Evolutionary conservation across 2,888 invertebrate genomes (phyloP).

Genomic region (Phalera bucephala): DNA sequence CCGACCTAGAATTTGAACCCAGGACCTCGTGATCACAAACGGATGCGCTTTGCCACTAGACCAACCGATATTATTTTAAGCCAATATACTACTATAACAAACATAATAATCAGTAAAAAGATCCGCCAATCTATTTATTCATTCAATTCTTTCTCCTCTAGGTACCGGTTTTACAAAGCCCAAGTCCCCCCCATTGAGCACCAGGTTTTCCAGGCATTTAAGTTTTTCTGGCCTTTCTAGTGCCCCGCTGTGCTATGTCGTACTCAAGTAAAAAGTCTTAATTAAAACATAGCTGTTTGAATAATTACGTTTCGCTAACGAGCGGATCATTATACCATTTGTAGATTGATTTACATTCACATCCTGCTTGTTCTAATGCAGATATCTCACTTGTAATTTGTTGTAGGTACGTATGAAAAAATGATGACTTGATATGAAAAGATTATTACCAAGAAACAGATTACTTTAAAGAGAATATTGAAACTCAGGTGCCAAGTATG

Average conservation of each 20-base stretch:
- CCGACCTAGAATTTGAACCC: too few relatives aligned
- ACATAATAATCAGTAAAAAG: too few relatives aligned
- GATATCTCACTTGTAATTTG: too few relatives aligned
- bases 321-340: background rate
- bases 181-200: background rate
- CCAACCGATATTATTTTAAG: too few relatives aligned
- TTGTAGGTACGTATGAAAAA: too few relatives aligned
- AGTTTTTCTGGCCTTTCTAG: background rate
- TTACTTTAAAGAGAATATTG: too few relatives aligned
- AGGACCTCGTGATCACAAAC: too few relatives aligned
- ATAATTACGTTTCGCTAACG: background rate
- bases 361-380: background rate
- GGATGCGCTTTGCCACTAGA: too few relatives aligned
- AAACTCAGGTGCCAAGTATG: too few relatives aligned
- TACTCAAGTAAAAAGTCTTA: background rate
- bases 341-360: background rate
- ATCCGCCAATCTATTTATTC: background rate
- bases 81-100: too few relatives aligned
- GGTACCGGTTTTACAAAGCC: background rate
- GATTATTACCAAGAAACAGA: too few relatives aligned
- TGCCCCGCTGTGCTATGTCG: background rate
- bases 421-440: too few relatives aligned
- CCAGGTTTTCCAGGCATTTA: background rate
- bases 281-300: slow-evolving; percentile 2
- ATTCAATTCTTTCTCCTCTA: background rate